These are phyloP conservation scores for Dasysyrphus albostriatus DNA, from an alignment of 2,888 invertebrate genomes.

Conservation along the genomic window DNA sequence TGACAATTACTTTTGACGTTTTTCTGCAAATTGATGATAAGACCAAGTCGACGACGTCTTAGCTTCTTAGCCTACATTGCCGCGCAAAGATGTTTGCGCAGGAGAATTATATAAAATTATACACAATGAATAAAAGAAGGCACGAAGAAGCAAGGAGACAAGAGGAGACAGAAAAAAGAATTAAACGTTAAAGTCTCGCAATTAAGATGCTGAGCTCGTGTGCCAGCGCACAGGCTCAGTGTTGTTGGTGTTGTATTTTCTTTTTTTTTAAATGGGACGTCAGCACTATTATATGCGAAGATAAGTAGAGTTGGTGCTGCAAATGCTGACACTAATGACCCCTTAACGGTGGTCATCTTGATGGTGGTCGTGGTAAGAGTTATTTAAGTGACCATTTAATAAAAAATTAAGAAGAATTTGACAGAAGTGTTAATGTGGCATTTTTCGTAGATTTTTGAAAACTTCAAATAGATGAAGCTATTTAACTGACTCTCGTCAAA, in stretches of 20 bases:
- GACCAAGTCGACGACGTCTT: slow-evolving; percentile 48
- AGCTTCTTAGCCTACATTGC: slow-evolving; percentile 58
- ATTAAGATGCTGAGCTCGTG: slow-evolving; percentile 75
- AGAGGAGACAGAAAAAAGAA: slow-evolving; percentile 35
- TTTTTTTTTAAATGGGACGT: slow-evolving; percentile 53
- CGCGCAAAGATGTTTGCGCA: slow-evolving; percentile 13
- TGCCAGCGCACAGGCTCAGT: slow-evolving; percentile 47
- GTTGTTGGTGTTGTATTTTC: not conserved
- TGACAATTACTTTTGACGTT: slow-evolving; percentile 73
- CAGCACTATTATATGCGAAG: slow-evolving; percentile 40
- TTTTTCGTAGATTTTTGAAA: not conserved
- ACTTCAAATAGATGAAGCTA: not conserved
- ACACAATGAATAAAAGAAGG: slow-evolving; percentile 7
- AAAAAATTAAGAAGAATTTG: slow-evolving; percentile 12
- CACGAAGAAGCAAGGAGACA: not conserved
- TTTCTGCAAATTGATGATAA: slow-evolving; percentile 73
- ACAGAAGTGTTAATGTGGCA: slow-evolving; percentile 20
- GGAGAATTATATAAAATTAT: not conserved
- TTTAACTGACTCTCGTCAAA: not conserved
- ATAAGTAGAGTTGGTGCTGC: slow-evolving; percentile 61
- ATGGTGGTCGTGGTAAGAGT: slow-evolving; percentile 21
- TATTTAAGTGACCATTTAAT: slow-evolving; percentile 31
- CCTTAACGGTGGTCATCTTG: slow-evolving; percentile 56
- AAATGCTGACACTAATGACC: slow-evolving; percentile 71
- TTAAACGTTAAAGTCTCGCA: slow-evolving; percentile 68